A percentile compares a stretch with the other conserved stretches of the same genome.
phyloP scores from a whole-genome alignment of 1,140 invertebrate genomes.

The Drosophila murphyi region DNA sequence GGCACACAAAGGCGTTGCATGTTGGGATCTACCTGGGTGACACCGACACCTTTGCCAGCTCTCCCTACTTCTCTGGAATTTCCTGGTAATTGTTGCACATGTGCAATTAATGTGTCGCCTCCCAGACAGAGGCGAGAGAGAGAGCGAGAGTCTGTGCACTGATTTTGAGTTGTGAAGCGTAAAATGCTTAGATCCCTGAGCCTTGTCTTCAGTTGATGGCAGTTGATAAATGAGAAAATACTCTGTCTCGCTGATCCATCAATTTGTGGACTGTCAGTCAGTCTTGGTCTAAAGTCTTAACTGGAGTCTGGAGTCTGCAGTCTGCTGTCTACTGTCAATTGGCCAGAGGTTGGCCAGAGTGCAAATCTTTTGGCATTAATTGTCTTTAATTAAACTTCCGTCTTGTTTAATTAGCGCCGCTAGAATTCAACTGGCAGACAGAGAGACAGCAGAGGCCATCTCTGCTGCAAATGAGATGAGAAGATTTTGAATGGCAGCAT shows the following conservation, averaged over 20 bases:
- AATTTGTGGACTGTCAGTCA: conserved; percentile 49
- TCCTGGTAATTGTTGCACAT: conserved; percentile 49
- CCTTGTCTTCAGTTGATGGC: conserved; percentile 6
- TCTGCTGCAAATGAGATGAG: conserved; percentile 44
- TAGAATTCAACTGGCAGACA: conserved; percentile 53
- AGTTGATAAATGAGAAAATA: conserved; percentile 2
- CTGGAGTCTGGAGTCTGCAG: conserved; percentile 3
- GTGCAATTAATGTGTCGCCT: conserved; percentile 37
- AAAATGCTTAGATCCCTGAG: conserved; percentile 12
- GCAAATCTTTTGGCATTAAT: conserved; percentile 67
- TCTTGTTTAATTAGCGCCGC: conserved; percentile 68
- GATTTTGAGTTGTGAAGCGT: conserved; percentile 16
- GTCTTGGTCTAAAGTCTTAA: neutral
- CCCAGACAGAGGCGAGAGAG: neutral
- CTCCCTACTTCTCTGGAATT: conserved; percentile 42
- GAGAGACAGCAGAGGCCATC: neutral
- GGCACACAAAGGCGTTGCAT: conserved; percentile 31
- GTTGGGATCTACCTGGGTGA: conserved; percentile 30
- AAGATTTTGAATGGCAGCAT: neutral
- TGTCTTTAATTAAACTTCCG: conserved; percentile 78
- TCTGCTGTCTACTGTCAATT: conserved; percentile 15
- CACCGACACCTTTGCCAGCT: conserved; percentile 47
- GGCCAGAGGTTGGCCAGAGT: conserved; percentile 37
- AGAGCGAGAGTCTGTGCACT: neutral
- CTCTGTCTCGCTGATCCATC: conserved; percentile 23